Conservation (phyloP, 2,797 vertebrate genomes). For the Pipistrellus pipistrellus region DNA sequence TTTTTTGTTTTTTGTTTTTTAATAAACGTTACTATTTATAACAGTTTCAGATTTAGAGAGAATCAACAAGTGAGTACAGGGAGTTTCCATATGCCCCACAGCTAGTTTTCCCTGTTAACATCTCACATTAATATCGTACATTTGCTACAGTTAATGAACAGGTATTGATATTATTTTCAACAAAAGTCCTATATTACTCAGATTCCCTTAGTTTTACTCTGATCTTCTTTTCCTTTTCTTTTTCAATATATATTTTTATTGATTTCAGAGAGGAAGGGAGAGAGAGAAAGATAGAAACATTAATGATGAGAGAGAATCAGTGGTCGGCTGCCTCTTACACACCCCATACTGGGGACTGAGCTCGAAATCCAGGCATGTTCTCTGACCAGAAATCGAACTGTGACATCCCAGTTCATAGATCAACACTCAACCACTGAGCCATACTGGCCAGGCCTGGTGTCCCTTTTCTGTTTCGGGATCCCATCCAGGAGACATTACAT, state of each 20-base stretch:
- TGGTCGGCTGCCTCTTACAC: too few species aligned
- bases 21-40: neutral
- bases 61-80: neutral
- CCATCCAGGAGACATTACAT: neutral
- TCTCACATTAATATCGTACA: neutral
- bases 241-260: too few species aligned
- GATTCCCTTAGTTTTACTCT: neutral
- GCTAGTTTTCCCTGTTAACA: neutral
- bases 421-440: too few species aligned
- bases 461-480: neutral
- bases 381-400: too few species aligned
- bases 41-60: constrained; percentile 21
- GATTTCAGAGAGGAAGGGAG: too few species aligned
- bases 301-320: too few species aligned
- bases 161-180: neutral
- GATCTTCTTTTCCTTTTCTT: neutral
- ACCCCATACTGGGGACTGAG: too few species aligned
- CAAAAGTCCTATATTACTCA: neutral
- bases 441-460: neutral
- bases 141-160: neutral
- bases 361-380: too few species aligned
- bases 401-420: too few species aligned
- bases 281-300: too few species aligned
- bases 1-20: neutral
- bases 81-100: neutral